Evolutionary conservation across 2,797 vertebrate genomes (phyloP), one percentile per base, ranked within the genome.

Genomic region (Molossus alvarezi): DNA sequence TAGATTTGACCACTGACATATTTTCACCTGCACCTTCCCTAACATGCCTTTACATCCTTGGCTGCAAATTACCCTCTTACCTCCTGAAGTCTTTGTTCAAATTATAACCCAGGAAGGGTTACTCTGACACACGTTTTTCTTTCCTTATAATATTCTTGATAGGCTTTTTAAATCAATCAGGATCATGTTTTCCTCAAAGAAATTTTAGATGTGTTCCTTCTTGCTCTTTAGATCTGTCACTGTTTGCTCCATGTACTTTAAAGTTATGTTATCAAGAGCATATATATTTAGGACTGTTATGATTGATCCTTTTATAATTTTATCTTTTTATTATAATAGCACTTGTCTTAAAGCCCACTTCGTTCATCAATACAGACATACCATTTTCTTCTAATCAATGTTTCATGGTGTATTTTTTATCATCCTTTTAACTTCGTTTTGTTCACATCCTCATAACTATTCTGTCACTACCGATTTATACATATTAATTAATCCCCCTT

Each of bases 121-220:
- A 73, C 60, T 41, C 73, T 55, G 20, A 90, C 2, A 82, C 9
- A 41, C 12, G 29, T 10, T 81, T 75, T 62, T 83, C 29, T 48
- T 3, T 57, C 60, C 55, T 67, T 41, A 10, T 62, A 84, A 55
- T 85, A 71, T 53, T 71, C 64, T 67, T 86, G 67, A 82, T 17
- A 88, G 25, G 48, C 62, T 55, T 95, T 96, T 65, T 65, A 81
- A 60, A 60, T 90, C 27, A 67, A 33, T 93, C 17, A 80, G 12
- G 58, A 60, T 67, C 69, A 80, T 41, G 18, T 64, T 69, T 45
- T 9, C 33, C 76, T 92, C 60, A 73, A 88, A 91, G 17, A 57
- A 48, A 92, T 51, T 95, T 33, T 92, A 5, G 6, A 82, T 90
- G 15, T 67, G 5, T 89, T 85, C 55, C 57, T 81, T 67, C 21